Evolutionary conservation across 2,113 vertebrate species (phyloP), one percentile per base, ranked within the genome.

Genomic region (Corvus moneduloides): DNA sequence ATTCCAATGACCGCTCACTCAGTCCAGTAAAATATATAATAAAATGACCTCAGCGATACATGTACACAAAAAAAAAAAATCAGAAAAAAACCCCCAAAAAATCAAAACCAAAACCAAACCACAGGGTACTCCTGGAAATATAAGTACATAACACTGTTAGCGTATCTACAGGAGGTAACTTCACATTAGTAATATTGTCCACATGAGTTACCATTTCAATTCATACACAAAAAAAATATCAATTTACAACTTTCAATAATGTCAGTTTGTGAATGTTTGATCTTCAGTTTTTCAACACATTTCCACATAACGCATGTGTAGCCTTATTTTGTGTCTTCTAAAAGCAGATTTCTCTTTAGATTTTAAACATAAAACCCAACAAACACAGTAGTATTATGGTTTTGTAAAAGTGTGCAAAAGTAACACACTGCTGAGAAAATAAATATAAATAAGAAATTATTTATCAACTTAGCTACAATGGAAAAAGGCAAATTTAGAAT

Each of bases 131-230:
- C 96, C 97, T 96, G 96, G 94, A 98, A 97, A 98, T 97, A 94
- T 97, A 97, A 97, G 95, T 97, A 97, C 84, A 93, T 97, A 98
- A 98, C 98, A 98, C 98, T 98, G 98, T 98, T 95, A 98, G 97
- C 96, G 1, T 98, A 97, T 98, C 97, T 98, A 97, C 97, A 98
- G 93, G 97, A 95, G 97, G 98, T 98, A 98, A 98, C 96, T 85
- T 97, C 96, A 95, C 92, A 93, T 92, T 95, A 93, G 79, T 90
- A 95, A 85, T 80, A 96, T 96, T 95, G 90, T 98, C 97, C 98
- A 97, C 96, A 95, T 96, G 97, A 98, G 97, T 97, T 97, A 98
- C 96, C 97, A 73, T 74, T 82, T 87, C 64, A 82, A 87, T 94
- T 95, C 95, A 95, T 97, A 96, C 91, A 97, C 97, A 97, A 95